phyloP scores from a whole-genome alignment of 1,140 invertebrate genomes.

The Heliothis virescens region DNA sequence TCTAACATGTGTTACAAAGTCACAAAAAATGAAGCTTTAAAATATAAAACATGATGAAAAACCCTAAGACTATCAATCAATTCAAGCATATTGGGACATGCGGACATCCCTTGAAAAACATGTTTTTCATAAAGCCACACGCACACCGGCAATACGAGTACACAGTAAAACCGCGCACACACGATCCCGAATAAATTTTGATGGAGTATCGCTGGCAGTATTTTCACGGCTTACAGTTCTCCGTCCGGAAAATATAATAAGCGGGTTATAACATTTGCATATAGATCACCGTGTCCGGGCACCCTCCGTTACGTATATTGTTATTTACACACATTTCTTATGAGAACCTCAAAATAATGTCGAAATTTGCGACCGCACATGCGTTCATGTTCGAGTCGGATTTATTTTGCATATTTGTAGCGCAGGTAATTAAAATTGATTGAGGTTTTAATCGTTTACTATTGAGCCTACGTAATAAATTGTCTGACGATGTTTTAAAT shows the following conservation, averaged over 20 bases:
- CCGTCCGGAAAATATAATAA: conserved; percentile 81
- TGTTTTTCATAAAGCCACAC: conserved; percentile 54
- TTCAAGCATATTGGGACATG: conserved; percentile 49
- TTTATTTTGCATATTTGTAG: conserved; percentile 53
- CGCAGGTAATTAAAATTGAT: conserved; percentile 44
- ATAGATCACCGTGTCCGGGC: conserved; percentile 78
- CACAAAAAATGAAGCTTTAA: not conserved
- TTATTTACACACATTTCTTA: conserved; percentile 63
- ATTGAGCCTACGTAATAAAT: conserved; percentile 1
- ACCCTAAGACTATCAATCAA: conserved; percentile 47
- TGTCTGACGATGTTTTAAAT: not conserved
- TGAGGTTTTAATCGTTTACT: conserved; percentile 37
- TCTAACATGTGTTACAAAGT: not conserved
- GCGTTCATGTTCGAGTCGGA: conserved; percentile 48
- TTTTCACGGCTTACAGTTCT: conserved; percentile 71
- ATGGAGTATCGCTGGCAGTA: conserved; percentile 73
- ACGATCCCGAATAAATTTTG: conserved; percentile 64
- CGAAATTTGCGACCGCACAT: conserved; percentile 38
- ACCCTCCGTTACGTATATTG: conserved; percentile 59
- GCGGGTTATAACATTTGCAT: conserved; percentile 84
- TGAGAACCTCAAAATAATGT: conserved; percentile 57
- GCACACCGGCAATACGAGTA: conserved; percentile 23
- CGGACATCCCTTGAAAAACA: conserved; percentile 36
- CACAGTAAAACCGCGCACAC: conserved; percentile 46
- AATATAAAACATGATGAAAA: conserved; percentile 18